Evolutionary conservation across 1,140 invertebrate genomes (phyloP).

Genomic region (Drosophila ficusphila): DNA sequence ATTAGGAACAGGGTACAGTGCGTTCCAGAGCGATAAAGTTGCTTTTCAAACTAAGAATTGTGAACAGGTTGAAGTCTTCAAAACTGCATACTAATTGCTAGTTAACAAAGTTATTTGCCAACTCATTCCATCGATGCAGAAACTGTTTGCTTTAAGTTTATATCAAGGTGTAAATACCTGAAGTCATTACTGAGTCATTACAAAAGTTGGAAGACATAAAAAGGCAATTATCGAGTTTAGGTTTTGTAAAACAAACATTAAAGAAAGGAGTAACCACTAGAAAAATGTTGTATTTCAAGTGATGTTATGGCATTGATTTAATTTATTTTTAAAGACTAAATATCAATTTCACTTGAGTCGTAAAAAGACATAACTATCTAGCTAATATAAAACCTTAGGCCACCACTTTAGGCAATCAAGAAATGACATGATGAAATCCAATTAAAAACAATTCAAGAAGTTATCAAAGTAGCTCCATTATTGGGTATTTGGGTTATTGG

Average conservation of each 20-base stretch:
- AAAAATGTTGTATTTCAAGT: not conserved
- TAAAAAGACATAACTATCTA: slow-evolving; percentile 1
- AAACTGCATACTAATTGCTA: slow-evolving; percentile 1
- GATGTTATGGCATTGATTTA: not conserved
- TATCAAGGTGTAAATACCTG: slow-evolving; percentile 14
- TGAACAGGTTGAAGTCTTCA: not conserved
- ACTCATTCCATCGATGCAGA: slow-evolving; percentile 10
- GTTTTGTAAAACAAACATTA: slow-evolving; percentile 1
- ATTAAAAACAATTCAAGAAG: not conserved
- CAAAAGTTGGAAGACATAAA: slow-evolving; percentile 8
- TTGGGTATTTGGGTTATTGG: slow-evolving; percentile 8
- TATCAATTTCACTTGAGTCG: slow-evolving; percentile 4
- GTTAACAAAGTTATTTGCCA: not conserved
- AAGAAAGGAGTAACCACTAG: not conserved
- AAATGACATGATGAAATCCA: not conserved
- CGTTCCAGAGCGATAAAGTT: not conserved
- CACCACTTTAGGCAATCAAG: not conserved
- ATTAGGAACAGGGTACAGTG: slow-evolving; percentile 13
- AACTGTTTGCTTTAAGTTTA: not conserved
- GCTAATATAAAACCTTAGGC: not conserved
- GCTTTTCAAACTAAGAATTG: not conserved
- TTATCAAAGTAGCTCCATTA: slow-evolving; percentile 1
- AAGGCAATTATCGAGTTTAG: slow-evolving; percentile 14
- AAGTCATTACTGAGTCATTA: slow-evolving; percentile 24
- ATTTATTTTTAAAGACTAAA: slow-evolving; percentile 2